Percentiles rank a stretch among this genome's conserved stretches.
These are phyloP conservation scores for Fragum whitleyi DNA, from an alignment of 2,888 invertebrate genomes.

Conservation along the genomic window DNA sequence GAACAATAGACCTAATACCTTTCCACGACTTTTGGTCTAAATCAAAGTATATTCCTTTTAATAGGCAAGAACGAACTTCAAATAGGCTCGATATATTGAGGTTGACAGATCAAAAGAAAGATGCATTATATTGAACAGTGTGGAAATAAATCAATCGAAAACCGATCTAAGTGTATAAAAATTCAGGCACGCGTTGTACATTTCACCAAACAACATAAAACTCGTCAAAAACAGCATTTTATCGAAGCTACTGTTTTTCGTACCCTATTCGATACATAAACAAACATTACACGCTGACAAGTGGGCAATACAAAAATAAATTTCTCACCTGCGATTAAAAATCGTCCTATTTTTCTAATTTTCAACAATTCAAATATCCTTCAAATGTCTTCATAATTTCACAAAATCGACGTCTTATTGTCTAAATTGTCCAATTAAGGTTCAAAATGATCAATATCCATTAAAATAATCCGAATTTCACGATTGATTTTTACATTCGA, in stretches of 20 bases:
- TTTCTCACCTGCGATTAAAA: conserved; percentile 3
- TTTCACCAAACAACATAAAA: not conserved
- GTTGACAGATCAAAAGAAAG: no score
- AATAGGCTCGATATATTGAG: no score
- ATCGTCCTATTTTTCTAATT: not conserved
- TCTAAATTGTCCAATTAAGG: conserved; percentile 9
- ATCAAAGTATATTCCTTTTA: no score
- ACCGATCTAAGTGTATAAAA: no score
- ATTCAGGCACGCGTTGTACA: no score
- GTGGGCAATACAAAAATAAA: conserved; percentile 12
- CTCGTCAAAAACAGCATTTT: not conserved
- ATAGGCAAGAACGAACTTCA: no score
- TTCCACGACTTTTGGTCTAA: no score
- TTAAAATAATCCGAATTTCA: not conserved
- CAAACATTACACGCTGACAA: conserved; percentile 20
- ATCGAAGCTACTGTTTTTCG: conserved; percentile 15
- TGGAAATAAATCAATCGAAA: no score
- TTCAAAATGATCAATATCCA: conserved; percentile 4
- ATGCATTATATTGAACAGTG: no score
- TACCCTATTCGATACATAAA: conserved; percentile 23
- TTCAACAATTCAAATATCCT: conserved; percentile 3
- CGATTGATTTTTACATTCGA: conserved; percentile 15
- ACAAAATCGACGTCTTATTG: not conserved
- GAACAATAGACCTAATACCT: no score
- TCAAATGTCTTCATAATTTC: conserved; percentile 10